Evolutionary conservation across 2,888 invertebrate species (phyloP), one percentile per base, ranked within the genome.

Genomic region (Epinotia brunnichana): DNA sequence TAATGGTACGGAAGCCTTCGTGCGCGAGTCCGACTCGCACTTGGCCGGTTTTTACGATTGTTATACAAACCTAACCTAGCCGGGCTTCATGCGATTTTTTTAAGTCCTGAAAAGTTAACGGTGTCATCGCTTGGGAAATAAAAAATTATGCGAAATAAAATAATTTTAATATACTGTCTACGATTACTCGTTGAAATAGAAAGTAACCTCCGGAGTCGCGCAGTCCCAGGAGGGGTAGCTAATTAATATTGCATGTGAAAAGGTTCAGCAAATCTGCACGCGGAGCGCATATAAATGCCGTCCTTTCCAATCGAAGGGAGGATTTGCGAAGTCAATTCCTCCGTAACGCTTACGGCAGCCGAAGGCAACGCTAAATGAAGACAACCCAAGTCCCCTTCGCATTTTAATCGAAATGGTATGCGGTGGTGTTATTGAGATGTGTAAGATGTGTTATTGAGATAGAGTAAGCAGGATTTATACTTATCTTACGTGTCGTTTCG

Each of bases 171-270:
- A 48, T 48, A n/a, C n/a, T n/a, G n/a, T n/a, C n/a, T n/a, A n/a
- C n/a, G 48, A 1, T 48, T 19, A 7, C 53, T 19, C 17, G 11
- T 61, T 56, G 67, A 72, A 62, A 72, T 54, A 48, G 67, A 72
- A 67, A 72, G 72, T 68, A 62, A 41, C 39, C 35, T 35, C 35
- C 35, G 35, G 53, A 15, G 29, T 51, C 53, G 24, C 44, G 11
- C 57, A 15, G 17, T 11, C 51, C 11, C 69, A 35, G 24, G 24
- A 54, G 39, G 51, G 53, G 29, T n/a, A 54, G 24, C 21, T 24
- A 72, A 68, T 72, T 72, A 72, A 72, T 62, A 72, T 72, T 68
- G 56, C 72, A 72, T 68, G 67, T 71, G 71, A 61, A 71, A 67
- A 71, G 66, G 60, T 44, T 24, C 29, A 71, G 60, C 41, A 53